Evolutionary conservation across 1,140 invertebrate genomes (phyloP), one percentile per base, ranked within the genome.

Genomic region (Proctacanthus coquilletti): DNA sequence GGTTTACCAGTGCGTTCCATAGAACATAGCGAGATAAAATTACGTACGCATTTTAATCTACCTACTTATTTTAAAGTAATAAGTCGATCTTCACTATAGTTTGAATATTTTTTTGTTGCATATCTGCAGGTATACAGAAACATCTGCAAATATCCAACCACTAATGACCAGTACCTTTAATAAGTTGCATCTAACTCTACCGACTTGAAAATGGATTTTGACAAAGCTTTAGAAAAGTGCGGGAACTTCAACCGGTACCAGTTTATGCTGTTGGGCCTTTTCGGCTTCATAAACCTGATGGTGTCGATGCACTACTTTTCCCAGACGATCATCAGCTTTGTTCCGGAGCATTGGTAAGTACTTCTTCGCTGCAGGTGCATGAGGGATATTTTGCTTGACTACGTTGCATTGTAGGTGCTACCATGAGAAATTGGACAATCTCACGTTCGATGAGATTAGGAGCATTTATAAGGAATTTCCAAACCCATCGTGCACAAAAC

Each of bases 191-290:
- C n/a, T n/a, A n/a, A n/a, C n/a, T n/a, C n/a, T n/a, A n/a, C n/a
- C n/a, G n/a, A n/a, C 3, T 21, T 34, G 21, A 30, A 36, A 34
- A 45, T 45, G 43, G 44, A 45, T 11, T 23, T 45, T 4, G 39
- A 45, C 34, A 38, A 39, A 36, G 40, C 43, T 15, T 31, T 45
- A 5, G 42, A 41, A 18, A 45, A 66, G 36, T 63, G 65, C n/a
- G 72, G 72, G 1, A 65, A 68, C 43, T 72, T 71, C 45, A 64
- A 66, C 18, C 47, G 47, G 20, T 71, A 67, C 50, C 72, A 75
- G 47, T 55, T 61, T 31, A 47, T 68, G 4, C 50, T 73, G 8
- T 63, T 71, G 46, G 40, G 62, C 10, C 41, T 72, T 5, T 63
- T 72, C 19, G 63, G 64, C 11, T 43, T 65, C 8, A 62, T 66